Evolutionary conservation across 1,140 invertebrate genomes (phyloP), one percentile per base, ranked within the genome.

Genomic region (Steinernema khuongi): DNA sequence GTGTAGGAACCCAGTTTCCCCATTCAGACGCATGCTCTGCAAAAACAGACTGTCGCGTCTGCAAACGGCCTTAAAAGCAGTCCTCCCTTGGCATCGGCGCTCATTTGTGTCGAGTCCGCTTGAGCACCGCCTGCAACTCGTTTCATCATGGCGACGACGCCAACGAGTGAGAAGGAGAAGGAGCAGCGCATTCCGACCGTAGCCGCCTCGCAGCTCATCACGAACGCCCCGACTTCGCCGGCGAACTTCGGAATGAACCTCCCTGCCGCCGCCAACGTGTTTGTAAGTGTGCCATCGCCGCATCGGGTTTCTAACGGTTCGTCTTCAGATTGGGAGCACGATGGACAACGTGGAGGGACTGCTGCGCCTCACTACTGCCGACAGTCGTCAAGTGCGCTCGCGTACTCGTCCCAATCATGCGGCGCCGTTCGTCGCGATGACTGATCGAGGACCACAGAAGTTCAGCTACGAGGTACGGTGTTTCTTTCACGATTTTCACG

Each of bases 141-240:
- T n/a, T n/a, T n/a, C n/a, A n/a, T n/a, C 11, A 60, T 60, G 50
- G 50, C 50, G 11, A 17, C 50, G 50, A 60, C 50, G 50, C 50
- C 50, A 26, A 26, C 50, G 50, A 17, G 11, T 22, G 50, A 22
- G 26, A 60, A 26, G 11, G 50, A 60, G 26, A 60, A 60, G 50
- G 50, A 60, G 50, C 36, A 7, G 36, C 50, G 22, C 11, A 14
- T 4, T 22, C n/a, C n/a, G n/a, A n/a, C n/a, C n/a, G n/a, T n/a
- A n/a, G 50, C 50, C 50, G 50, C 11, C 14, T 60, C 50, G 7
- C 4, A 14, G 50, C 50, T 60, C 14, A 11, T 4, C 14, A 14
- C 50, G 50, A 11, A 11, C 22, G 4, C 50, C 7, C 19, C 22
- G 11, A 26, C 50, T 60, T 60, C 50, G 50, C 50, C 50, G 4